These are phyloP conservation scores for Melanocharis versteri DNA, from an alignment of 2,113 vertebrate genomes.

Conservation along the genomic window DNA sequence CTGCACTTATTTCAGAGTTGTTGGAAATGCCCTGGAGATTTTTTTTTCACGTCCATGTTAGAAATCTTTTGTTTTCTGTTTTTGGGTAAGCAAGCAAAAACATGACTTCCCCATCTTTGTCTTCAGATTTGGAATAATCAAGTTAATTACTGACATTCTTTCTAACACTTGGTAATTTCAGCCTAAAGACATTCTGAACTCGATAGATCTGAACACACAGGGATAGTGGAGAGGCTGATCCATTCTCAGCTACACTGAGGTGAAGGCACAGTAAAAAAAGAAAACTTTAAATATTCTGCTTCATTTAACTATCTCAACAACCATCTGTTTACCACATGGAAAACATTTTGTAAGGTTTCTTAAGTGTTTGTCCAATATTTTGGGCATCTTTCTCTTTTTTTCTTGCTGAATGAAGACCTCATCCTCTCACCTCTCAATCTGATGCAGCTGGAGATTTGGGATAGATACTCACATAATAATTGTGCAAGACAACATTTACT, in stretches of 20 bases:
- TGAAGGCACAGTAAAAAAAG: neutral
- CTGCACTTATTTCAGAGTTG: neutral
- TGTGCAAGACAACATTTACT: neutral
- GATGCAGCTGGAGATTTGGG: neutral
- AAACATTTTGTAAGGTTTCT: neutral
- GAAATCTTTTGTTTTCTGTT: neutral
- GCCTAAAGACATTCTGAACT: neutral
- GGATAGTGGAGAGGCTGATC: neutral
- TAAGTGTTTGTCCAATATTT: neutral
- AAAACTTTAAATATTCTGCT: neutral
- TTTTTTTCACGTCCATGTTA: neutral
- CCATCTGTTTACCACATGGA: neutral
- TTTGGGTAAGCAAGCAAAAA: neutral
- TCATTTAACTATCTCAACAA: neutral
- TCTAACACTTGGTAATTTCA: neutral
- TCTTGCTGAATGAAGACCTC: neutral
- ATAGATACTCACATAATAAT: neutral
- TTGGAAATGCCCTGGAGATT: neutral
- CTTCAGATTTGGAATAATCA: neutral
- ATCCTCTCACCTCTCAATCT: neutral
- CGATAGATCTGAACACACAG: neutral
- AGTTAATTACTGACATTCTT: conserved; percentile 27
- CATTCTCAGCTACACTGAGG: neutral
- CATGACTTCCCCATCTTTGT: neutral
- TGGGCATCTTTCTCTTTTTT: neutral